phyloP scores from a whole-genome alignment of 2,888 invertebrate genomes.

The Horisme vitalbata region DNA sequence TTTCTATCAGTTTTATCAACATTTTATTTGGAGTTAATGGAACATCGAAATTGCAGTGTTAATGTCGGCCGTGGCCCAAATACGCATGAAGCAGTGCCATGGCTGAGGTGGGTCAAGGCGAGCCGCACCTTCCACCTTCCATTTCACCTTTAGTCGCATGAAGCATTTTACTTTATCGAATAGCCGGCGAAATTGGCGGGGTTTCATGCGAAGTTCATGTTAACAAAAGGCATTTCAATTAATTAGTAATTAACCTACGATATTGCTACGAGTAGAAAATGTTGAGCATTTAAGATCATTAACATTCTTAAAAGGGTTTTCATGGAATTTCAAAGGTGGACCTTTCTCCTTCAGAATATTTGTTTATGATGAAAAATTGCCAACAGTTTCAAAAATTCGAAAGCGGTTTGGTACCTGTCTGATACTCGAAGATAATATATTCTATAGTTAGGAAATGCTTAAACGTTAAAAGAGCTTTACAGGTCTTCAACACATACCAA shows the following conservation, averaged over 20 bases:
- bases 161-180: constrained; percentile 7
- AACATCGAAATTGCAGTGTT: constrained; percentile 14
- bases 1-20: not conserved
- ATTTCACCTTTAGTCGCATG: constrained; percentile 10
- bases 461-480: too few species aligned
- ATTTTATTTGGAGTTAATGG: not conserved
- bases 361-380: too few species aligned
- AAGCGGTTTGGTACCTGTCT: too few species aligned
- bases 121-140: constrained; percentile 9
- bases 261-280: not conserved
- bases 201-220: constrained; percentile 1
- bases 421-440: too few species aligned
- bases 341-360: too few species aligned
- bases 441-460: too few species aligned
- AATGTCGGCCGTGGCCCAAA: constrained; percentile 19
- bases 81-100: constrained; percentile 12
- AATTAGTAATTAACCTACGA: not conserved
- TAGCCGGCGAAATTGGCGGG: not conserved
- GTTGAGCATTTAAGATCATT: constrained; percentile 1
- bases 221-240: not conserved
- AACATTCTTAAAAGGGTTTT: not conserved
- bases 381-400: too few species aligned
- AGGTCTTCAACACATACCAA: too few species aligned
- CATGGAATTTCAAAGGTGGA: not conserved
- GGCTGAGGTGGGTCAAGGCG: constrained; percentile 16